Conservation (phyloP, 2,797 vertebrate species). For the Steatocranus sp. region DNA sequence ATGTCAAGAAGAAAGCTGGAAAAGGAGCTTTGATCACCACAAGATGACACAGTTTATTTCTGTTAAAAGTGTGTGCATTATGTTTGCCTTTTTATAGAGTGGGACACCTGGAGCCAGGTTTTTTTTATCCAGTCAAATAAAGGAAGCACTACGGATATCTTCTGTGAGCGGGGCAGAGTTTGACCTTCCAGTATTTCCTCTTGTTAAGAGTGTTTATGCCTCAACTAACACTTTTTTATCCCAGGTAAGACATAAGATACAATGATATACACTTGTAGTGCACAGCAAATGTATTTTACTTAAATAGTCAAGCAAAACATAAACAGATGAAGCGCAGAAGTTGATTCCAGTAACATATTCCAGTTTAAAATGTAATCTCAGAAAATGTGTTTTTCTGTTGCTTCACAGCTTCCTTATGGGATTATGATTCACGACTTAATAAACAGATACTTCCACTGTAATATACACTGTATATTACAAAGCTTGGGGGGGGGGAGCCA, state of each 20-base stretch:
- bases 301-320: not conserved
- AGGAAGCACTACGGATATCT: slow-evolving; percentile 75
- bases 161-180: slow-evolving; percentile 54
- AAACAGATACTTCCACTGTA: not conserved
- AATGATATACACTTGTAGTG: not conserved
- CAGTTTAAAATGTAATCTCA: not conserved
- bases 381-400: not conserved
- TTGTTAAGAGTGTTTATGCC: slow-evolving; percentile 72
- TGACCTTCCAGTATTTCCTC: slow-evolving; percentile 77
- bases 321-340: not conserved
- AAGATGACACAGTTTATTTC: not conserved
- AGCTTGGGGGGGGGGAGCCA: not conserved
- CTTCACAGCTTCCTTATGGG: not conserved
- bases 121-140: slow-evolving; percentile 72
- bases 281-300: not conserved
- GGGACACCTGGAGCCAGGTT: slow-evolving; percentile 62
- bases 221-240: slow-evolving; percentile 74
- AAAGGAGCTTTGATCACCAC: not conserved
- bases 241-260: slow-evolving; percentile 57
- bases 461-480: not conserved
- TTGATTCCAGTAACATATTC: not conserved
- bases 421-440: not conserved
- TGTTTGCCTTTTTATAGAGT: slow-evolving; percentile 16
- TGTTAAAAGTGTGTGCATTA: not conserved
- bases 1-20: not conserved